These are phyloP conservation scores for Hemibagrus wyckioides DNA, from an alignment of 2,113 vertebrate species.

Conservation along the genomic window DNA sequence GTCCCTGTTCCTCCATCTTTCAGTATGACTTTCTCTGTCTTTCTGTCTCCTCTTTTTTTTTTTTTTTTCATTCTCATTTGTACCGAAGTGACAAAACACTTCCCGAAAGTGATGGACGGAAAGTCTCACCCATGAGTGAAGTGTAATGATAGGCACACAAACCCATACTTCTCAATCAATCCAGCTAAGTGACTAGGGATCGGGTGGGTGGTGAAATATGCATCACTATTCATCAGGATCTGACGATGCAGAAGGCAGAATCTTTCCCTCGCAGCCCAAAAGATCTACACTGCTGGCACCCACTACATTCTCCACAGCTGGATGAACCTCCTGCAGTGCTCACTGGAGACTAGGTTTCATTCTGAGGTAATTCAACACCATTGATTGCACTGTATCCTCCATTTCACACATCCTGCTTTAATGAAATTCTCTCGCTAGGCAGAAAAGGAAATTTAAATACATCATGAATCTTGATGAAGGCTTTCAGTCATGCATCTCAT, in stretches of 20 bases:
- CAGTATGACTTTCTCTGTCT: neutral
- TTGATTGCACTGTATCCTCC: constrained; percentile 4
- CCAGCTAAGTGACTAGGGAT: constrained; percentile 1
- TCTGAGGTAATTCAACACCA: constrained; percentile 23
- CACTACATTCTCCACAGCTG: constrained; percentile 23
- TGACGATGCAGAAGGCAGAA: neutral
- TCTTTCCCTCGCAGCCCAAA: neutral
- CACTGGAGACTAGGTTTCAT: constrained; percentile 21
- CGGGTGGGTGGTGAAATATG: constrained; percentile 18
- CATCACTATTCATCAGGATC: constrained; percentile 14
- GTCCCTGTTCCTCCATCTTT: constrained; percentile 2
- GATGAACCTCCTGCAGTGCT: constrained; percentile 15
- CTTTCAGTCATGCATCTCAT: constrained; percentile 7
- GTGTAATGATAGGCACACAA: constrained; percentile 7
- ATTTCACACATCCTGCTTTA: constrained; percentile 32
- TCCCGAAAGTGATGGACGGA: neutral
- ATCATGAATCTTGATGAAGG: constrained; percentile 23
- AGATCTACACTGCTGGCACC: neutral
- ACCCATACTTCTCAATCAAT: constrained; percentile 11
- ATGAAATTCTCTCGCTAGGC: constrained; percentile 24
- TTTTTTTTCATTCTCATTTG: neutral
- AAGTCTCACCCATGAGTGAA: constrained; percentile 13
- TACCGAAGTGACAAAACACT: neutral
- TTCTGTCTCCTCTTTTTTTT: neutral
- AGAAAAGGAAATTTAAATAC: constrained; percentile 21